Conservation (phyloP, 2,888 invertebrate genomes). For the Chamaedrilus cognettii region DNA sequence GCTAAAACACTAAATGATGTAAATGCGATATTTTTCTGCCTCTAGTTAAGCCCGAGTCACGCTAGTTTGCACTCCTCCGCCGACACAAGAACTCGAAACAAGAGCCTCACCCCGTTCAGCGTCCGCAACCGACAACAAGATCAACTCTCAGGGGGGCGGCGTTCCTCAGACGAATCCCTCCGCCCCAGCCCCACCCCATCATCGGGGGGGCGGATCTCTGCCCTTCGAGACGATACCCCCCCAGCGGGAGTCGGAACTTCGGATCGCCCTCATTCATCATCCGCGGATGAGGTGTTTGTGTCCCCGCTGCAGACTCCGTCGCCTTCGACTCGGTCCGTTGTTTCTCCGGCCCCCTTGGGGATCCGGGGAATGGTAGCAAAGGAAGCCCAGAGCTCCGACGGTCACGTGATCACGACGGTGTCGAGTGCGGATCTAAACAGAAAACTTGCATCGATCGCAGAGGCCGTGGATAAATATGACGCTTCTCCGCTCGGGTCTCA, state of each 20-base stretch:
- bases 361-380: background rate
- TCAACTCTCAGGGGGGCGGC: background rate
- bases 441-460: background rate
- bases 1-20: too few species aligned
- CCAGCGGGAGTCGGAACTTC: too few species aligned
- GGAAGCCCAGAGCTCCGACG: background rate
- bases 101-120: background rate
- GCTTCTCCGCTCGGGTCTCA: too few species aligned
- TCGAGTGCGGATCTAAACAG: slow-evolving; percentile 9
- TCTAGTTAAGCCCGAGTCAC: too few species aligned
- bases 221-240: too few species aligned
- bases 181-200: background rate
- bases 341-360: background rate
- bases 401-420: background rate
- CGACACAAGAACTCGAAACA: background rate
- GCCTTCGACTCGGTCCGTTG: background rate
- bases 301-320: background rate
- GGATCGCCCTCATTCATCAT: background rate
- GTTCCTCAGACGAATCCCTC: background rate
- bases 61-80: background rate
- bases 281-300: background rate
- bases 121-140: background rate
- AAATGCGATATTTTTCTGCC: too few species aligned
- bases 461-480: too few species aligned
- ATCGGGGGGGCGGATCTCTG: too few species aligned